Evolutionary conservation across 2,113 vertebrate genomes (phyloP).

Genomic region (Struthidea cinerea): DNA sequence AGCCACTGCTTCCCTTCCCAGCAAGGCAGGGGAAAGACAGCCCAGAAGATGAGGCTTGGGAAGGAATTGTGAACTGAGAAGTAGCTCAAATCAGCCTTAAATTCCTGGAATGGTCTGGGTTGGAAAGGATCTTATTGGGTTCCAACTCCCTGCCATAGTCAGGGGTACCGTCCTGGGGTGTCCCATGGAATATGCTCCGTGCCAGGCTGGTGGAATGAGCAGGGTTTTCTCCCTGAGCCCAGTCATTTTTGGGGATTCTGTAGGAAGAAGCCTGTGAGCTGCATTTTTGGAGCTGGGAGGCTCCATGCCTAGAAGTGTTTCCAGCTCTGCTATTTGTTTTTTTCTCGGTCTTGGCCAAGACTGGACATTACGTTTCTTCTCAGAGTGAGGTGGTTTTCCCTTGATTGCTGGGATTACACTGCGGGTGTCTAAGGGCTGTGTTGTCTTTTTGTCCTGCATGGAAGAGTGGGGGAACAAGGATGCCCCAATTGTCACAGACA

Average conservation of each 20-base stretch:
- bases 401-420: background rate
- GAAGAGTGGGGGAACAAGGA: background rate
- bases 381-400: background rate
- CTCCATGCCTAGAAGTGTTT: background rate
- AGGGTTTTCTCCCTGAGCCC: background rate
- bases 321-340: background rate
- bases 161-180: background rate
- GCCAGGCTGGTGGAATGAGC: background rate
- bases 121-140: background rate
- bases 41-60: background rate
- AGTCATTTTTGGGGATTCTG: background rate
- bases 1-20: background rate
- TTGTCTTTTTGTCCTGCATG: background rate
- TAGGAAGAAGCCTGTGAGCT: background rate
- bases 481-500: background rate
- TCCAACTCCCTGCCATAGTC: background rate
- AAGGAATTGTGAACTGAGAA: background rate
- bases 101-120: background rate
- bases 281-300: background rate
- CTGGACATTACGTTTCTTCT: background rate
- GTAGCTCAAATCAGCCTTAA: background rate
- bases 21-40: background rate
- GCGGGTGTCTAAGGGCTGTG: background rate
- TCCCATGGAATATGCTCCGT: background rate
- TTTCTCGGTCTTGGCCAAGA: background rate